Percentiles rank a stretch among this genome's conserved stretches.
Conservation (phyloP, 2,113 vertebrate species). For the Balaeniceps rex region DNA sequence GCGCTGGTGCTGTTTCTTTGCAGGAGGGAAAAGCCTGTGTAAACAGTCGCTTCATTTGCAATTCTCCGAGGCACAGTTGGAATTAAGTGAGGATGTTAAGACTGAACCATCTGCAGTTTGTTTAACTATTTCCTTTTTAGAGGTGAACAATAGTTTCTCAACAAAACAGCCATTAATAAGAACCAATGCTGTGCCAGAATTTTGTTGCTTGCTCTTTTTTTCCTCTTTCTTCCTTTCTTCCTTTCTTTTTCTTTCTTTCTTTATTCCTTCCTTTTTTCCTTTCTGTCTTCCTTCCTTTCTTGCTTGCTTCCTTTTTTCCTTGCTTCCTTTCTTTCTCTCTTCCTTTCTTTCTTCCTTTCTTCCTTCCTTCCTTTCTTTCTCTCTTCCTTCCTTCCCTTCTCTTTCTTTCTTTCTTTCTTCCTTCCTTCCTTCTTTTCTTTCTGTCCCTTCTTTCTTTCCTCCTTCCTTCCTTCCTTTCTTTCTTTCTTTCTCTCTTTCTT, state of each 20-base stretch:
- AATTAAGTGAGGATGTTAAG: background rate
- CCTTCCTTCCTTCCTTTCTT: too few species aligned
- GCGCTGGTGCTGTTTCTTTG: background rate
- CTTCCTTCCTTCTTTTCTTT: too few species aligned
- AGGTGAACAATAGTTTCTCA: background rate
- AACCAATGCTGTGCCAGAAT: background rate
- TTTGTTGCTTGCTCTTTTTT: rapidly evolving
- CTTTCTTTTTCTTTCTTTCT: rapidly evolving
- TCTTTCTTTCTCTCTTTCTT: too few species aligned
- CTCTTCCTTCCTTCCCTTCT: too few species aligned
- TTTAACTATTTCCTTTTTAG: conserved; percentile 19
- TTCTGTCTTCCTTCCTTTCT: too few species aligned
- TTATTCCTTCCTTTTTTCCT: too few species aligned
- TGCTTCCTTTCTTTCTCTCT: too few species aligned
- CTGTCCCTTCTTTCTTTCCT: too few species aligned
- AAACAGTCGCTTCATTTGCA: background rate
- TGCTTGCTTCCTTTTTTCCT: too few species aligned
- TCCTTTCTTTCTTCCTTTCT: too few species aligned
- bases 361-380: too few species aligned
- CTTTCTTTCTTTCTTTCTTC: too few species aligned
- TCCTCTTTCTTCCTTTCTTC: rapidly evolving
- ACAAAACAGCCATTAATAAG: background rate
- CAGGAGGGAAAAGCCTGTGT: background rate
- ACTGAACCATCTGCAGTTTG: conserved; percentile 8
- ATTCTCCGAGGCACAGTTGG: background rate